Evolutionary conservation across 1,140 invertebrate genomes (phyloP).

Genomic region (Maconellicoccus hirsutus): DNA sequence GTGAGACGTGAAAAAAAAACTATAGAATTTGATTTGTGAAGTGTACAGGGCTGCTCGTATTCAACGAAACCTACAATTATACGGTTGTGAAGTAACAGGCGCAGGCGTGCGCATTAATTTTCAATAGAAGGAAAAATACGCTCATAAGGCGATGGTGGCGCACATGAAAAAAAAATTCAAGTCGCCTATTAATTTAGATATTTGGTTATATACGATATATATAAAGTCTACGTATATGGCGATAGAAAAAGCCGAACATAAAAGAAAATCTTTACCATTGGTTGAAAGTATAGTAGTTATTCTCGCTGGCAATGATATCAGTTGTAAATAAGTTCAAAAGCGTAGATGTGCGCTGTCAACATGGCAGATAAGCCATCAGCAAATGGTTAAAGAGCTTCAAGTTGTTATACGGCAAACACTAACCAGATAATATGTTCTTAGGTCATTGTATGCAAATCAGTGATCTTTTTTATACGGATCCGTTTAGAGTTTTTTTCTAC

Average conservation of each 20-base stretch:
- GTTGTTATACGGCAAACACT: constrained; percentile 14
- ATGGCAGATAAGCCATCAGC: constrained; percentile 21
- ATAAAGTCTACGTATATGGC: background rate
- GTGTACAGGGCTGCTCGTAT: background rate
- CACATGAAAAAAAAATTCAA: background rate
- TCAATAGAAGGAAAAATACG: background rate
- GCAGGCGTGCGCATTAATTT: background rate
- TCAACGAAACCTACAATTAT: background rate
- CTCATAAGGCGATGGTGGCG: background rate
- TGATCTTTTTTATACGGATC: constrained; percentile 6
- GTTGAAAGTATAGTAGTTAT: too few relatives aligned
- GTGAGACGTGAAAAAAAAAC: background rate
- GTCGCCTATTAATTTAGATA: background rate
- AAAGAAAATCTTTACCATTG: too few relatives aligned
- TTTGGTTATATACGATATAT: background rate
- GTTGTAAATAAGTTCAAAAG: constrained; percentile 20
- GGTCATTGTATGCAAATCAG: constrained; percentile 17
- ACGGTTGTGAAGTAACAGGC: background rate
- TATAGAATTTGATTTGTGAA: constrained; percentile 6
- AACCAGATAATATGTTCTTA: constrained; percentile 19
- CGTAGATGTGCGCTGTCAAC: constrained; percentile 21
- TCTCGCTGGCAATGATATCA: too few relatives aligned
- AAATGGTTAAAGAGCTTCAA: constrained; percentile 20
- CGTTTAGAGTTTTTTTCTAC: background rate
- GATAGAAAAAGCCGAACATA: too few relatives aligned